phyloP scores from a whole-genome alignment of 2,888 invertebrate genomes.

The Pyrgus malvae region DNA sequence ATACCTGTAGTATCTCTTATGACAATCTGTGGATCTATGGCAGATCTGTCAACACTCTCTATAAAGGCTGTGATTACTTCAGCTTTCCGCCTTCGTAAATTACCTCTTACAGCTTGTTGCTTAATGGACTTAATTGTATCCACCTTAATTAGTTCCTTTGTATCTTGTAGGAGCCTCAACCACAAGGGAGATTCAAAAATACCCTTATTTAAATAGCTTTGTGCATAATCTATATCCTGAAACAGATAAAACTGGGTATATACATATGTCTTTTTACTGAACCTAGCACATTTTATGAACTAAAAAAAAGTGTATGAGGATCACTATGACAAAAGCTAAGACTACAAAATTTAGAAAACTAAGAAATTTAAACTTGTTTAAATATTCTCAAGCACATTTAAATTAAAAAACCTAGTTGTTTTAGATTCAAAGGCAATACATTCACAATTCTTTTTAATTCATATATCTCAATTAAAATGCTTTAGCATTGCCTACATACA shows the following conservation, averaged over 20 bases:
- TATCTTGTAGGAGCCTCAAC: slow-evolving; percentile 55
- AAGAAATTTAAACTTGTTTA: no score
- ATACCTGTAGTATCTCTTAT: slow-evolving; percentile 68
- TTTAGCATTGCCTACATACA: no score
- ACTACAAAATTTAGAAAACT: no score
- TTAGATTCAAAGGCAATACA: no score
- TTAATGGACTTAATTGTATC: slow-evolving; percentile 65
- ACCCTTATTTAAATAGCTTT: slow-evolving; percentile 52
- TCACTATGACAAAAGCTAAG: no score
- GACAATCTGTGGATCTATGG: slow-evolving; percentile 63
- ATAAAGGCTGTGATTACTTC: slow-evolving; percentile 64
- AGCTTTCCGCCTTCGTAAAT: slow-evolving; percentile 61
- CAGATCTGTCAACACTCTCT: slow-evolving; percentile 70
- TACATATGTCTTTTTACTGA: no score
- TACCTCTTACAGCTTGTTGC: slow-evolving; percentile 59
- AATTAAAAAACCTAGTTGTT: no score
- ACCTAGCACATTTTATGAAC: no score
- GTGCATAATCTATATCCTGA: slow-evolving; percentile 67
- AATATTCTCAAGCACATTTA: no score
- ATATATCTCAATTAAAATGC: no score
- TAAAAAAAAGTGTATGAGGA: no score
- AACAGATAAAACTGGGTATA: slow-evolving; percentile 28
- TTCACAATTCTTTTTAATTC: no score
- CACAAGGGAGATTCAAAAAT: slow-evolving; percentile 67
- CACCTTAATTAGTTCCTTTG: slow-evolving; percentile 48